Evolutionary conservation across 2,113 vertebrate genomes (phyloP).

Genomic region (Lycaon pictus): DNA sequence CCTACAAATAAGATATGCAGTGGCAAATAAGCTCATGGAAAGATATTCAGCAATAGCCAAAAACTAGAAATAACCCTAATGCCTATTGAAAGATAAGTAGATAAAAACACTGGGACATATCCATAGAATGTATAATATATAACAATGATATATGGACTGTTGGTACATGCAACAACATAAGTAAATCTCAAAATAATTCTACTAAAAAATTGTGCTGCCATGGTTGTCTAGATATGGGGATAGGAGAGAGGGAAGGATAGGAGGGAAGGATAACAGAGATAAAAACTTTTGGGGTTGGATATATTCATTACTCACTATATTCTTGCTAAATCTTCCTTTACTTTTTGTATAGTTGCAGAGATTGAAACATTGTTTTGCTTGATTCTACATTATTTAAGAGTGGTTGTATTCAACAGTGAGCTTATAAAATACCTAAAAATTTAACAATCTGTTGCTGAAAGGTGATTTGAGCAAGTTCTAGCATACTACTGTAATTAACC

Average conservation of each 20-base stretch:
- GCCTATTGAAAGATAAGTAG: neutral
- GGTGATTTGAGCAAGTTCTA: neutral
- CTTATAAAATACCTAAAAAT: neutral
- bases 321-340: neutral
- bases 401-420: neutral
- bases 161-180: neutral
- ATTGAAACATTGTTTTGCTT: neutral
- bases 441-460: neutral
- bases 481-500: neutral
- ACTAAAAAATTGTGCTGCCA: neutral
- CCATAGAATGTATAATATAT: neutral
- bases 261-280: neutral
- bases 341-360: neutral
- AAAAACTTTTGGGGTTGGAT: neutral
- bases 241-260: rapidly evolving
- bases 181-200: neutral
- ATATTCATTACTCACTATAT: neutral
- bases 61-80: neutral
- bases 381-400: neutral
- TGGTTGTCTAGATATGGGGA: neutral
- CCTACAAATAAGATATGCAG: neutral
- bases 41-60: neutral
- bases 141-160: neutral
- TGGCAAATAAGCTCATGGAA: neutral
- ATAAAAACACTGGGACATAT: neutral